These are phyloP conservation scores for Bombus haemorrhoidalis DNA, from an alignment of 1,140 invertebrate genomes.

Conservation along the genomic window DNA sequence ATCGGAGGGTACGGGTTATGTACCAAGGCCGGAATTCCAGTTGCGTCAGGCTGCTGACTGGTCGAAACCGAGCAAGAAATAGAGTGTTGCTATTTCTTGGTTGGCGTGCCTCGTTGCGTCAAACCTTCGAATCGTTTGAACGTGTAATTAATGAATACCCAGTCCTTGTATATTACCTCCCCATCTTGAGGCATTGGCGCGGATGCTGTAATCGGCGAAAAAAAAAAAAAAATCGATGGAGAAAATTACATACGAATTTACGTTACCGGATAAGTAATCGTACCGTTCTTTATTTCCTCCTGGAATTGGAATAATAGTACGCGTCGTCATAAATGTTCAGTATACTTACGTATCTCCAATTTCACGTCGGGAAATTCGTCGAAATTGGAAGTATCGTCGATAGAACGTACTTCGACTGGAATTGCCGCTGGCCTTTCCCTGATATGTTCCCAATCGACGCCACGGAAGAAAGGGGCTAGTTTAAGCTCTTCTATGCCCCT, in stretches of 20 bases:
- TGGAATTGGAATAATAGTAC: not conserved
- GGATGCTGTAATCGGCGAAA: slow-evolving; percentile 85
- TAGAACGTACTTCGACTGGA: slow-evolving; percentile 95
- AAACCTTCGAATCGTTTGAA: slow-evolving; percentile 99
- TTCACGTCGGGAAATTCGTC: slow-evolving; percentile 99
- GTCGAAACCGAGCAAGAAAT: slow-evolving; percentile 66
- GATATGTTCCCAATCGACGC: slow-evolving; percentile 98
- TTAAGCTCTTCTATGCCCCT: slow-evolving; percentile 95
- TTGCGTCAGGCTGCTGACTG: slow-evolving; percentile 73
- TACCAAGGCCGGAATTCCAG: slow-evolving; percentile 77
- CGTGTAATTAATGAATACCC: slow-evolving; percentile 99
- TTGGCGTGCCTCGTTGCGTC: slow-evolving; percentile 92
- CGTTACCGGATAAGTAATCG: not conserved
- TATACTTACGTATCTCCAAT: slow-evolving; percentile 96
- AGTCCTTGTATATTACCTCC: slow-evolving; percentile 96
- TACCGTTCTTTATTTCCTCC: not conserved
- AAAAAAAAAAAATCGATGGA: not conserved
- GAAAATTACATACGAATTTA: not conserved
- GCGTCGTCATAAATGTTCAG: not conserved
- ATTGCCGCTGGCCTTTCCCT: slow-evolving; percentile 98
- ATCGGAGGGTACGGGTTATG: slow-evolving; percentile 75
- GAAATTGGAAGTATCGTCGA: slow-evolving; percentile 99
- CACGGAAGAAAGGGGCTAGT: slow-evolving; percentile 93
- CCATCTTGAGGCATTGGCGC: slow-evolving; percentile 92
- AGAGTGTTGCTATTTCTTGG: slow-evolving; percentile 86